Conservation (phyloP, 2,797 vertebrate genomes). For the Karalla daura region DNA sequence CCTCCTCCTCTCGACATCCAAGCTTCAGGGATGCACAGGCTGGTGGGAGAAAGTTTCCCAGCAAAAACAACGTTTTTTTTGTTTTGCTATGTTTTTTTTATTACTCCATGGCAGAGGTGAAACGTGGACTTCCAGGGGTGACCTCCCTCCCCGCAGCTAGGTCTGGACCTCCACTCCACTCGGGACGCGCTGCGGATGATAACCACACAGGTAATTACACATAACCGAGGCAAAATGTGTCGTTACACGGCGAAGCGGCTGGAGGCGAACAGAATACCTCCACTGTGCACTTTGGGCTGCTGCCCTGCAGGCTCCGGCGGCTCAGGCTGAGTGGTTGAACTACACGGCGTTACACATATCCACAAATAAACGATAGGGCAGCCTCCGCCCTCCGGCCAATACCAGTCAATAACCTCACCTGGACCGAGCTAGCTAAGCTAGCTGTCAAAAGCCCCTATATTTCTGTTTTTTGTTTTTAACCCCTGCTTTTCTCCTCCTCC, state of each 20-base stretch:
- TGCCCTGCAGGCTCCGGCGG: slow-evolving; percentile 28
- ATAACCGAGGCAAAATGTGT: neutral
- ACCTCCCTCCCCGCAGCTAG: slow-evolving; percentile 28
- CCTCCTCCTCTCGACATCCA: slow-evolving; percentile 24
- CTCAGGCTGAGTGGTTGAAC: slow-evolving; percentile 13
- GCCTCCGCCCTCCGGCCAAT: neutral
- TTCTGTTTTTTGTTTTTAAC: slow-evolving; percentile 44
- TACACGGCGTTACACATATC: slow-evolving; percentile 13
- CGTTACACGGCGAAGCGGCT: neutral
- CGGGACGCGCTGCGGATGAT: slow-evolving; percentile 20
- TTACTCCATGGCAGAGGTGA: slow-evolving; percentile 64
- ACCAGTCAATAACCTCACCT: slow-evolving; percentile 53
- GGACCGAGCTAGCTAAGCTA: slow-evolving; percentile 62
- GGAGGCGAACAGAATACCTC: slow-evolving; percentile 3
- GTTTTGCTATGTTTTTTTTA: no score
- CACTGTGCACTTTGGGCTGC: slow-evolving; percentile 50
- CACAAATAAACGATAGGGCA: neutral
- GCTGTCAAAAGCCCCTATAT: slow-evolving; percentile 65
- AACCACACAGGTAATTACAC: slow-evolving; percentile 22
- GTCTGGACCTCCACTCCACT: slow-evolving; percentile 42
- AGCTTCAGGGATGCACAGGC: neutral
- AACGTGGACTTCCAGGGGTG: slow-evolving; percentile 25
- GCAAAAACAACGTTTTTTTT: no score
- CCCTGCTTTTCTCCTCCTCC: slow-evolving; percentile 45
- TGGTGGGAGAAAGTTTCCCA: no score